These are phyloP conservation scores for Rhineura floridana DNA, from an alignment of 2,113 vertebrate species.

Conservation along the genomic window DNA sequence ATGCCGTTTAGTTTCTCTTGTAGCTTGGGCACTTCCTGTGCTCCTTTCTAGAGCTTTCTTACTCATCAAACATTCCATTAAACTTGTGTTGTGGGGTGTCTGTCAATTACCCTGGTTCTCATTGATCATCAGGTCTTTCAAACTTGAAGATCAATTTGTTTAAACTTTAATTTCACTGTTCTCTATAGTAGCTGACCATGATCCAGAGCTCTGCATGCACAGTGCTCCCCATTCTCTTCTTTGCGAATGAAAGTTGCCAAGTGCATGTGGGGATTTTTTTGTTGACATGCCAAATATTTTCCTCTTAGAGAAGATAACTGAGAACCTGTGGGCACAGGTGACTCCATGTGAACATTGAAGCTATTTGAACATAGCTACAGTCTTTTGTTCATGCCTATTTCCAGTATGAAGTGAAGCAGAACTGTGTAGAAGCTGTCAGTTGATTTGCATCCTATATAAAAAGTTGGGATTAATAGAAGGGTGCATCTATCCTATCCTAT, in stretches of 20 bases:
- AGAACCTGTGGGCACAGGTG: not conserved
- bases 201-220: not conserved
- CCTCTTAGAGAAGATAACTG: not conserved
- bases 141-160: not conserved
- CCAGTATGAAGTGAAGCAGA: not conserved
- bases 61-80: not conserved
- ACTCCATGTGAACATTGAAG: no score
- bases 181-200: no score
- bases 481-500: not conserved
- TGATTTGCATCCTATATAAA: not conserved
- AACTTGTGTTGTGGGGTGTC: not conserved
- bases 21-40: not conserved
- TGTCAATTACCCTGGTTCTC: not conserved
- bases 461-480: not conserved
- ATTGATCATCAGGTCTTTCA: not conserved
- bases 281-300: no score
- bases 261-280: not conserved
- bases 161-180: not conserved
- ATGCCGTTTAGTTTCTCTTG: not conserved
- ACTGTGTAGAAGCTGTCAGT: not conserved
- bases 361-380: not conserved
- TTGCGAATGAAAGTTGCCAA: not conserved
- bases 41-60: not conserved
- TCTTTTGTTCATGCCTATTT: not conserved
- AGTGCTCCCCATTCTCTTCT: not conserved